A percentile compares a stretch with the other conserved stretches of the same genome.
phyloP scores from a whole-genome alignment of 2,888 invertebrate species.

The Tenthredo notha region DNA sequence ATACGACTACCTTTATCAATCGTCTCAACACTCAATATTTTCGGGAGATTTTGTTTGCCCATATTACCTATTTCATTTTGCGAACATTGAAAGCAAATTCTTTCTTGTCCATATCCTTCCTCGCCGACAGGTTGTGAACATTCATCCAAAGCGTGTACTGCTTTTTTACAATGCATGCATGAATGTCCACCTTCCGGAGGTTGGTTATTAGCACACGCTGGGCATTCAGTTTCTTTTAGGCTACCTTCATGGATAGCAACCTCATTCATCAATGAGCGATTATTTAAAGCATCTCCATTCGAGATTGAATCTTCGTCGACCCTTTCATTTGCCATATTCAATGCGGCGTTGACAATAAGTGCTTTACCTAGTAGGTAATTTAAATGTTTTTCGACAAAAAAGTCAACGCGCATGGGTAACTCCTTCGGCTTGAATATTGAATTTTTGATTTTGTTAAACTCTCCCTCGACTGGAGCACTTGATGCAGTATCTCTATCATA shows the following conservation, averaged over 20 bases:
- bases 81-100: neutral
- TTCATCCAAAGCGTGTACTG: too few relatives aligned
- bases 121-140: too few relatives aligned
- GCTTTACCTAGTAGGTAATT: constrained; percentile 20
- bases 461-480: constrained; percentile 55
- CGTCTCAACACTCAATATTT: neutral
- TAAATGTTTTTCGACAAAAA: constrained; percentile 55
- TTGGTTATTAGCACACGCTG: neutral
- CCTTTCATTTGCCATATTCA: too few relatives aligned
- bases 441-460: constrained; percentile 55
- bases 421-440: constrained; percentile 37
- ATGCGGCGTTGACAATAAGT: neutral
- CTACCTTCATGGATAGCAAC: neutral
- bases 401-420: constrained; percentile 53
- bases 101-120: neutral
- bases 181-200: too few relatives aligned
- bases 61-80: neutral
- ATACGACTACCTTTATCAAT: neutral
- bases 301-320: neutral
- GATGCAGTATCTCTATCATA: constrained; percentile 56
- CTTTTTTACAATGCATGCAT: too few relatives aligned
- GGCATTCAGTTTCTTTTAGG: neutral
- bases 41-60: neutral
- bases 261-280: neutral
- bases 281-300: neutral